A percentile compares a stretch with the other conserved stretches of the same genome.
Evolutionary conservation across 1,140 invertebrate species (phyloP).

Genomic region (Papilio polytes): DNA sequence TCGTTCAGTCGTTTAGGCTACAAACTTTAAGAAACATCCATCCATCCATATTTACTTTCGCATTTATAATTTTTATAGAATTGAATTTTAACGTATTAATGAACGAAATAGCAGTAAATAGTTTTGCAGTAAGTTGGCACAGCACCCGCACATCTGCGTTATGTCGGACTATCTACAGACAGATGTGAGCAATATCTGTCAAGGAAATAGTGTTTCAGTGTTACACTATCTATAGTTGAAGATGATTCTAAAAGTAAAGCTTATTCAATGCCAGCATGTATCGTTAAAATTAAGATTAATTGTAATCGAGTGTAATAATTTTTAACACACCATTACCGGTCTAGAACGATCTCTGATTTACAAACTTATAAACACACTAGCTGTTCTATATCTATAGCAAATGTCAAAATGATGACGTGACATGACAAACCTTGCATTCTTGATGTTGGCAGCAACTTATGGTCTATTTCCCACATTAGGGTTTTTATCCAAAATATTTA

Average conservation of each 20-base stretch:
- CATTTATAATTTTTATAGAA: background rate
- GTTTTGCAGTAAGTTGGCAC: conserved; percentile 38
- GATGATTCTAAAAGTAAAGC: conserved; percentile 36
- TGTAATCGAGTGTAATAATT: conserved; percentile 11
- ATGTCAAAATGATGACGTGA: no score
- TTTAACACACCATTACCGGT: conserved; percentile 9
- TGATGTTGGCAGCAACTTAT: no score
- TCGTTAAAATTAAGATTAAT: conserved; percentile 25
- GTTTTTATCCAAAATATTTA: no score
- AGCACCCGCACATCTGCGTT: conserved; percentile 25
- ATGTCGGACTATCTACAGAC: conserved; percentile 27
- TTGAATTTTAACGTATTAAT: background rate
- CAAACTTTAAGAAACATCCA: no score
- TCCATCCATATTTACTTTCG: background rate
- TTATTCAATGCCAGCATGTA: conserved; percentile 37
- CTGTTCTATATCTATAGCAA: no score
- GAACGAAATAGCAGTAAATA: conserved; percentile 2
- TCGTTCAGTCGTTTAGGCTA: no score
- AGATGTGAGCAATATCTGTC: conserved; percentile 39
- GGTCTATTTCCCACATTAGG: no score
- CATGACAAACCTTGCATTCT: no score
- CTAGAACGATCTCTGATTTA: background rate
- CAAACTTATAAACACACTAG: background rate
- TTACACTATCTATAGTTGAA: conserved; percentile 37
- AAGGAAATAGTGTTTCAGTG: conserved; percentile 35